Percentiles rank a stretch among this genome's conserved stretches.
Evolutionary conservation across 1,140 invertebrate species (phyloP).

Genomic region (Vanessa tameamea): DNA sequence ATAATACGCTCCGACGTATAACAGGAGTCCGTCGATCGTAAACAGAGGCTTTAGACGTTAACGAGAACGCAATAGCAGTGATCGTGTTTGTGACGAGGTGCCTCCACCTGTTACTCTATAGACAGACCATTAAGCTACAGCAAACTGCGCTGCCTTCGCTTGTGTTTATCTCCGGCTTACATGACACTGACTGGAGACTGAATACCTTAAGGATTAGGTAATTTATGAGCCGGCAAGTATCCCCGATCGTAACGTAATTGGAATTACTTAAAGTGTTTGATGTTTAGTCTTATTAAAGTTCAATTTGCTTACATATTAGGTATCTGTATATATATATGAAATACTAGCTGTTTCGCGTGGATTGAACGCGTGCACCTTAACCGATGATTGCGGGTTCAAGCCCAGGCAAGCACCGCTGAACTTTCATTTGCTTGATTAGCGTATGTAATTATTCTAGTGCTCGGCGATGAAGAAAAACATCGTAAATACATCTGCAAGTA

Average conservation of each 20-base stretch:
- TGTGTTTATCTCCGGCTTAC: slow-evolving; percentile 3
- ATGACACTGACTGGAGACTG: background rate
- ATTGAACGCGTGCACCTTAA: too few species aligned
- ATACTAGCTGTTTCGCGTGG: too few species aligned
- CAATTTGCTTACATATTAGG: background rate
- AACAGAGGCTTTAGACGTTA: too few species aligned
- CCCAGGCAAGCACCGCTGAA: too few species aligned
- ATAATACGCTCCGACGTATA: too few species aligned
- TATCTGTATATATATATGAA: too few species aligned
- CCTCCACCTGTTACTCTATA: slow-evolving; percentile 3
- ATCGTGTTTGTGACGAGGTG: background rate
- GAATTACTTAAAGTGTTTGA: background rate
- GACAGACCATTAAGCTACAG: background rate
- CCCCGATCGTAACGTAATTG: background rate
- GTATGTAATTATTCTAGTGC: too few species aligned
- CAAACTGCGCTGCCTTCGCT: background rate
- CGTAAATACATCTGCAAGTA: too few species aligned
- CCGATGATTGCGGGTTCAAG: too few species aligned
- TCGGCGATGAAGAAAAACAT: too few species aligned
- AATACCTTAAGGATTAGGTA: background rate
- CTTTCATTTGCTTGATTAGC: too few species aligned
- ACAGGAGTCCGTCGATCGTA: too few species aligned
- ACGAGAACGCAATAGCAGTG: background rate
- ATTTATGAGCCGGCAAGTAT: background rate
- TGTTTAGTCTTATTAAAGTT: background rate